A percentile compares a stretch with the other conserved stretches of the same genome.
phyloP scores from a whole-genome alignment of 2,797 vertebrate genomes.

The Spatula clypeata region DNA sequence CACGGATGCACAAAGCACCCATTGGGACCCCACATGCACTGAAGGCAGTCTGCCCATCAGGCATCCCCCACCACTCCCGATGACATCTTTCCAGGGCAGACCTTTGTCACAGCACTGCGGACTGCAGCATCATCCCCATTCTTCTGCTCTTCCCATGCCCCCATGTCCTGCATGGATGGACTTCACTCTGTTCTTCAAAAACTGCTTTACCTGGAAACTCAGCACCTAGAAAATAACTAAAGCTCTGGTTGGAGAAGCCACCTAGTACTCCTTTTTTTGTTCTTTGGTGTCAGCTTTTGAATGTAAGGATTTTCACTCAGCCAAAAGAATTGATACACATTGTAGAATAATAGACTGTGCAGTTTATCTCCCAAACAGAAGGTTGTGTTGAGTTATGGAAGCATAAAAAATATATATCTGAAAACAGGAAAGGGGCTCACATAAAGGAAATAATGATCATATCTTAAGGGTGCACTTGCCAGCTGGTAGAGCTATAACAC shows the following conservation, averaged over 20 bases:
- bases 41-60: too few relatives aligned
- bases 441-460: not conserved
- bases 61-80: too few relatives aligned
- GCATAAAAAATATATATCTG: not conserved
- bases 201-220: not conserved
- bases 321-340: fast-evolving
- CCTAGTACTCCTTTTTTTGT: not conserved
- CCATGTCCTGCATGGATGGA: fast-evolving
- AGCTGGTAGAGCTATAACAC: not conserved
- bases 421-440: too few relatives aligned
- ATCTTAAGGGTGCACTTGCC: not conserved
- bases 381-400: not conserved
- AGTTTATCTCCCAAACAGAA: not conserved
- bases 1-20: too few relatives aligned
- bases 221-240: not conserved
- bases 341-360: fast-evolving
- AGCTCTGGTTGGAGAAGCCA: not conserved
- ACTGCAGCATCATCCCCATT: fast-evolving
- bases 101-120: not conserved
- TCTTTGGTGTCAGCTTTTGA: not conserved
- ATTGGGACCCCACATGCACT: too few relatives aligned
- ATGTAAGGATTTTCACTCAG: not conserved
- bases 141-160: not conserved
- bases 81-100: too few relatives aligned
- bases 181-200: not conserved